Conservation (phyloP, 2,888 invertebrate genomes). For the Schizaphis graminum region DNA sequence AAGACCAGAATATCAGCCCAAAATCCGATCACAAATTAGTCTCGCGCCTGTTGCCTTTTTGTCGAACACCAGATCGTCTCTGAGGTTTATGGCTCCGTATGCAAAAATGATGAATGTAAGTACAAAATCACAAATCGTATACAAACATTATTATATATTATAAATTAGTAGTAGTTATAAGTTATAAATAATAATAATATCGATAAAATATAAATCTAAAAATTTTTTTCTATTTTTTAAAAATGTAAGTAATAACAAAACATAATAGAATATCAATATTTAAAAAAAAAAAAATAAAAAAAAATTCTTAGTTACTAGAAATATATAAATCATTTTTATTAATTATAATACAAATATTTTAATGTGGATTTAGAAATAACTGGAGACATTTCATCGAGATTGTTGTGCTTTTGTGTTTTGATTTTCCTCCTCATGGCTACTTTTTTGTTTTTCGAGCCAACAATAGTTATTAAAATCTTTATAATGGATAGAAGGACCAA, state of each 20-base stretch:
- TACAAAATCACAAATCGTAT: neutral
- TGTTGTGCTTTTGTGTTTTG: neutral
- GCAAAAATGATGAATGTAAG: conserved; percentile 58
- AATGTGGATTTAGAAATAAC: neutral
- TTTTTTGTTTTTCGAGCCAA: neutral
- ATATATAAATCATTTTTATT: neutral
- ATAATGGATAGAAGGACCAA: neutral
- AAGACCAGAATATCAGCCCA: conserved; percentile 78
- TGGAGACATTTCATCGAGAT: neutral
- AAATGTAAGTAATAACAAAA: neutral
- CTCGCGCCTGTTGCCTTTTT: conserved; percentile 67
- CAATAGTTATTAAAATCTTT: neutral
- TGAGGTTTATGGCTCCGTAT: conserved; percentile 46
- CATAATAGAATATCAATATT: neutral
- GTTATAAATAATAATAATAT: neutral
- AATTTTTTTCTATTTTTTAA: neutral
- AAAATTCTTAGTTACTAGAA: neutral
- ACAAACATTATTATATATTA: neutral
- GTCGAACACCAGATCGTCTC: conserved; percentile 56
- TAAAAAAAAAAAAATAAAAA: too few species aligned
- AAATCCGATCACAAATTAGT: conserved; percentile 74
- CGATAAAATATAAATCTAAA: neutral
- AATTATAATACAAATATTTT: neutral
- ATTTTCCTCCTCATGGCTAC: neutral
- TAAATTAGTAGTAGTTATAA: too few species aligned